Evolutionary conservation across 2,888 invertebrate species (phyloP).

Genomic region (Aelia acuminata): DNA sequence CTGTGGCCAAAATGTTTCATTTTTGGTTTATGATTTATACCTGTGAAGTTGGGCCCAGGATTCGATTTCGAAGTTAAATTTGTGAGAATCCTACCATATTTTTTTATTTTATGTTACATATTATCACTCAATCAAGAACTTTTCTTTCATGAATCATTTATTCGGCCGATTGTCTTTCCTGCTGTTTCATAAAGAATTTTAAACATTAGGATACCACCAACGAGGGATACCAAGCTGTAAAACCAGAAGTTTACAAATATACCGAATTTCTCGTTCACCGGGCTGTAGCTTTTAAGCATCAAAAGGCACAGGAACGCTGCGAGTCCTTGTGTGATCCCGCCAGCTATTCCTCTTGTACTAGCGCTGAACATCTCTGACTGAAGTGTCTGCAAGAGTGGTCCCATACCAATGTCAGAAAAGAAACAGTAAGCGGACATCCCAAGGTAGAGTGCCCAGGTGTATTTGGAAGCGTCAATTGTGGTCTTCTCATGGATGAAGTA

Average conservation of each 20-base stretch:
- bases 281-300: conserved; percentile 64
- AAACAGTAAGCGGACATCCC: conserved; percentile 62
- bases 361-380: conserved; percentile 66
- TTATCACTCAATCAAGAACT: too few relatives aligned
- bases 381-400: conserved; percentile 65
- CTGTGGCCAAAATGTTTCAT: too few relatives aligned
- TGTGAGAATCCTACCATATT: too few relatives aligned
- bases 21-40: too few relatives aligned
- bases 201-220: conserved; percentile 64
- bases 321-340: conserved; percentile 63
- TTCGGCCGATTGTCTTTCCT: conserved; percentile 65
- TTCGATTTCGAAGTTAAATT: too few relatives aligned
- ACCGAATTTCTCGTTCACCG: conserved; percentile 63
- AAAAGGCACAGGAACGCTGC: conserved; percentile 63
- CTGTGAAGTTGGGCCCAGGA: too few relatives aligned
- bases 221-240: conserved; percentile 62
- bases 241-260: conserved; percentile 64
- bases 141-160: conserved; percentile 8
- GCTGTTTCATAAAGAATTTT: conserved; percentile 66
- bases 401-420: conserved; percentile 63
- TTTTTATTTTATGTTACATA: too few relatives aligned
- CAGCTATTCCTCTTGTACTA: conserved; percentile 65
- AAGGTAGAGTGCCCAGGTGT: conserved; percentile 61
- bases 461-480: conserved; percentile 51
- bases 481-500: conserved; percentile 62